phyloP scores from a whole-genome alignment of 2,113 vertebrate species.

The Tiliqua scincoides region DNA sequence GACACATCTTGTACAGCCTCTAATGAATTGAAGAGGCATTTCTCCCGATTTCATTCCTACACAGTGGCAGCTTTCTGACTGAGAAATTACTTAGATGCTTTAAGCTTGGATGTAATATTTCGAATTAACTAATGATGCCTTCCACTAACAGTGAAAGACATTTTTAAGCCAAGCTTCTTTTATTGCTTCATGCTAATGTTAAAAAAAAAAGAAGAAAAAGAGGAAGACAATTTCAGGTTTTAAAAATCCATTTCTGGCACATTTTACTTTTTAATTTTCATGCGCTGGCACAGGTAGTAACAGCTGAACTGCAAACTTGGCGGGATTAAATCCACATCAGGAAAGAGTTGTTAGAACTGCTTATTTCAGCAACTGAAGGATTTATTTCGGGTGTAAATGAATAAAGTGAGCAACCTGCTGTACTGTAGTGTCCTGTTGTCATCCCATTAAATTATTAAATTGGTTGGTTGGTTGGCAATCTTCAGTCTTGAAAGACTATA shows the following conservation, averaged over 20 bases:
- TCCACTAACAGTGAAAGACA: not conserved
- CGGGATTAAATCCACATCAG: not conserved
- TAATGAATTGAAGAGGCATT: conserved; percentile 17
- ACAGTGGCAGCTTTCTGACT: conserved; percentile 20
- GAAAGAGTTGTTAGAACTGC: not conserved
- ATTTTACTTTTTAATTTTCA: not conserved
- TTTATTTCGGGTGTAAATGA: not conserved
- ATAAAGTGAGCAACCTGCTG: not conserved
- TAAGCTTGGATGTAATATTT: conserved; percentile 3
- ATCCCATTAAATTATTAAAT: too few species aligned
- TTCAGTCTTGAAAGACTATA: too few species aligned
- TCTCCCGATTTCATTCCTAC: conserved; percentile 9
- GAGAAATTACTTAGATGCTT: not conserved
- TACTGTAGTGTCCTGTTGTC: not conserved
- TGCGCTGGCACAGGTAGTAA: not conserved
- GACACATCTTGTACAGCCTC: conserved; percentile 20
- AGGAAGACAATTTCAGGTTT: conserved; percentile 11
- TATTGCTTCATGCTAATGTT: not conserved
- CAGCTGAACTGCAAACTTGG: not conserved
- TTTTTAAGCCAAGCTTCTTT: conserved; percentile 10
- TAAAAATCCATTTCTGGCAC: not conserved
- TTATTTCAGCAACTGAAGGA: not conserved
- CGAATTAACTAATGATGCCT: conserved; percentile 9
- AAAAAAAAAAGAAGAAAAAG: too few species aligned
- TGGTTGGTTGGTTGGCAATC: too few species aligned